Percentiles rank a stretch among this genome's conserved stretches.
phyloP scores from a whole-genome alignment of 2,888 invertebrate genomes.

The Cryptocheilus praepositus region DNA sequence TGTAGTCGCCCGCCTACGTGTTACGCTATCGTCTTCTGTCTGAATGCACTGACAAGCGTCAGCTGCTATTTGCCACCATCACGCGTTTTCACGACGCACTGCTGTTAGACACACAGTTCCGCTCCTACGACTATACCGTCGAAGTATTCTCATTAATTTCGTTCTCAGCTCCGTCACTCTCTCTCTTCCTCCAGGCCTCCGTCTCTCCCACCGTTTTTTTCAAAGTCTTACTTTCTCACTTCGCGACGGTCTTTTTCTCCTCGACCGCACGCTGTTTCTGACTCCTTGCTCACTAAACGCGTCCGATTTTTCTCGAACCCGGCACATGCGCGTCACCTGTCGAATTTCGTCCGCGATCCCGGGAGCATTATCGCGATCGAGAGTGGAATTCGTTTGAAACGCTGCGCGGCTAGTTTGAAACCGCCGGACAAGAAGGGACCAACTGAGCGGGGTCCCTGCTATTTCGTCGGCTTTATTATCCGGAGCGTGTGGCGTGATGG shows the following conservation, averaged over 20 bases:
- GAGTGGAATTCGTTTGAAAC: neutral
- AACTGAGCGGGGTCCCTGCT: slow-evolving; percentile 58
- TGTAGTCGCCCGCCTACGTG: neutral
- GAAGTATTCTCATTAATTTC: slow-evolving; percentile 12
- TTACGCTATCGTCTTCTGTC: neutral
- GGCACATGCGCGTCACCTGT: neutral
- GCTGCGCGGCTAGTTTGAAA: slow-evolving; percentile 10
- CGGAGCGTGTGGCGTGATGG: slow-evolving; percentile 50
- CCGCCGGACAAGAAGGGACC: slow-evolving; percentile 25
- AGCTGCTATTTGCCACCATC: slow-evolving; percentile 53
- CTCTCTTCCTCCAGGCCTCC: slow-evolving; percentile 30
- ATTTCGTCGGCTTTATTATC: slow-evolving; percentile 64
- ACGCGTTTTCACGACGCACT: slow-evolving; percentile 34
- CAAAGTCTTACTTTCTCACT: neutral
- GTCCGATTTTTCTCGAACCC: neutral
- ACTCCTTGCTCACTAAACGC: too few species aligned
- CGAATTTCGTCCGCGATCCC: neutral
- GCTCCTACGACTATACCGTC: slow-evolving; percentile 14
- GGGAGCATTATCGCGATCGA: neutral
- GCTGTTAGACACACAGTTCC: slow-evolving; percentile 35
- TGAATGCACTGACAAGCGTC: slow-evolving; percentile 26
- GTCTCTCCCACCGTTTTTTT: slow-evolving; percentile 15
- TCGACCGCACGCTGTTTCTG: neutral
- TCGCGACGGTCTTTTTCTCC: slow-evolving; percentile 3
- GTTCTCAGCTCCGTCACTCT: slow-evolving; percentile 17